Evolutionary conservation across 2,113 vertebrate genomes (phyloP).

Genomic region (Cyprinodon brontotheroides): DNA sequence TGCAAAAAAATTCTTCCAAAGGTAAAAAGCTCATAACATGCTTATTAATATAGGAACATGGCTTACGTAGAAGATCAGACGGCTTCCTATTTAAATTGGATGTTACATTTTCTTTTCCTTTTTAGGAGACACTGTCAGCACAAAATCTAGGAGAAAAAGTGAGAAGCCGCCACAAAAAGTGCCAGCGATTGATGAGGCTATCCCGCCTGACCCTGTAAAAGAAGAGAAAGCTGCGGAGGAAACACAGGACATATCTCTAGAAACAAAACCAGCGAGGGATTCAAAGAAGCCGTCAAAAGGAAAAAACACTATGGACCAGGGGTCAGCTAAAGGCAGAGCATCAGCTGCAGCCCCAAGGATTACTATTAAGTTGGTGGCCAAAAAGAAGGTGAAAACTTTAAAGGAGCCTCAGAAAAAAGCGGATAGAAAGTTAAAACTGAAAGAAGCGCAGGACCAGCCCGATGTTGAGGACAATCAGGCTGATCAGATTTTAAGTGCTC

Average conservation of each 20-base stretch:
- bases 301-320: conserved; percentile 64
- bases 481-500: conserved; percentile 80
- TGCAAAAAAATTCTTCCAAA: conserved; percentile 83
- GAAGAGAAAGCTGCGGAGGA: conserved; percentile 65
- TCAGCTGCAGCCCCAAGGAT: conserved; percentile 74
- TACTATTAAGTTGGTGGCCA: conserved; percentile 81
- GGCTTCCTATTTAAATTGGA: not conserved
- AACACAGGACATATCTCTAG: conserved; percentile 36
- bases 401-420: conserved; percentile 63
- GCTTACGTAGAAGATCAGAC: not conserved
- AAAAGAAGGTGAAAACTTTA: conserved; percentile 76
- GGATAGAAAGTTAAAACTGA: conserved; percentile 78
- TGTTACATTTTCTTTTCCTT: not conserved
- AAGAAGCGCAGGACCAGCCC: conserved; percentile 81
- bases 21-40: conserved; percentile 72
- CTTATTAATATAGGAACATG: not conserved
- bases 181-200: conserved; percentile 62
- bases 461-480: conserved; percentile 81
- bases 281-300: conserved; percentile 57
- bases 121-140: conserved; percentile 71
- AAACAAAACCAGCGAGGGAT: conserved; percentile 59
- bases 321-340: conserved; percentile 62
- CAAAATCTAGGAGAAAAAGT: conserved; percentile 71
- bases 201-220: conserved; percentile 51
- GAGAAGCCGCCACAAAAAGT: conserved; percentile 67